Base-by-base conservation (phyloP, 2,888 invertebrate species). In the Scelioninae gen. 2 region DNA sequence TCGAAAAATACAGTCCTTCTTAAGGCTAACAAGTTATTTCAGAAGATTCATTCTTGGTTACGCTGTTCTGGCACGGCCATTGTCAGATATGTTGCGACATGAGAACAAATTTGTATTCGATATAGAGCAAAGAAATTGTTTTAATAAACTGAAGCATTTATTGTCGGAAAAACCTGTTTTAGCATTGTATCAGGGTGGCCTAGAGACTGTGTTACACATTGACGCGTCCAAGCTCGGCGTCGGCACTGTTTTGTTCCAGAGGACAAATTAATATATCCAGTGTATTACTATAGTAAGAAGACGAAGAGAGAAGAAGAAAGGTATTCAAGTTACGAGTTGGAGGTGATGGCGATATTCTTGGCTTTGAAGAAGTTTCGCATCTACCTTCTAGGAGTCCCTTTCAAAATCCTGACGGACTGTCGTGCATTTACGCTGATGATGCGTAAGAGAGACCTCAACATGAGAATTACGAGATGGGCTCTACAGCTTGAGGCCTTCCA, bases 281-380 rank as follows among this genome's bases (percentile, higher is more conserved):
- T 64, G 4, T 41, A 64, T 22, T 64, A 64, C 11, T 52, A 41
- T 9, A 64, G 64, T 5, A 10, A 45, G 53, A 64, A 64, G 43
- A 64, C 53, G 15, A 53, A 13, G 33, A 19, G 15, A 0, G 25
- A 43, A 0, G 28, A 74, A 37, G 11, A 18, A 9, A 65, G 57
- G 15, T 70, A 70, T 13, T 39, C 35, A 6, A 70, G 70, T 18
- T 74, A 70, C 16, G 64, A 70, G 15, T 10, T 70, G 0, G 70
- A 74, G 18, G 63, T 63, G 1, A 3, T 65, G 2, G 70, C 61
- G 1, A 37, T 74, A 0, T 37, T 74, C 13, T 15, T 10, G n/a
- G 46, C 60, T 0, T 11, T 73, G 2, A 28, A 64, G 6, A 73
- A 57, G 35, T 73, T 58, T 13, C n/a, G 64, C 0, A 31, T 39